These are phyloP conservation scores for Athene cunicularia DNA, from an alignment of 2,113 vertebrate species.

Conservation along the genomic window DNA sequence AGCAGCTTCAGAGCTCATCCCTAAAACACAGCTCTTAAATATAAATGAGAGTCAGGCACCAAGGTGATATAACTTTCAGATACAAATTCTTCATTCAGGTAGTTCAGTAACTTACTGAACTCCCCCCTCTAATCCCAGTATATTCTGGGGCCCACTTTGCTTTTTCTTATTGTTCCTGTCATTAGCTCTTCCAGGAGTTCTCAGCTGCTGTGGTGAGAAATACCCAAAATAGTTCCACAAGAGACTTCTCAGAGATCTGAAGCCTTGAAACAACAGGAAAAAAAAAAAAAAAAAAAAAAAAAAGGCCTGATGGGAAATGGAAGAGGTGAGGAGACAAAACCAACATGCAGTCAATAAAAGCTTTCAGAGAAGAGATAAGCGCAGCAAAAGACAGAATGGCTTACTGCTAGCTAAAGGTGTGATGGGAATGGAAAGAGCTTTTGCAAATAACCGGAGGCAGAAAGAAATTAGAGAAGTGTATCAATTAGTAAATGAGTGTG, in stretches of 20 bases:
- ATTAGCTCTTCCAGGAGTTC: neutral
- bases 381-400: neutral
- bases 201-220: neutral
- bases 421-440: constrained; percentile 52
- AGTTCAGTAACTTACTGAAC: neutral
- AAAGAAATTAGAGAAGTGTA: constrained; percentile 41
- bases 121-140: neutral
- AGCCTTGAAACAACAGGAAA: neutral
- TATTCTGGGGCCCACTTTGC: neutral
- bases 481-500: constrained; percentile 47
- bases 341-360: constrained; percentile 51
- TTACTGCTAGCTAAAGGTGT: constrained; percentile 27
- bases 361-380: constrained; percentile 40
- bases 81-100: constrained; percentile 8
- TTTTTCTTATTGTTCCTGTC: neutral
- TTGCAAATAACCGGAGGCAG: constrained; percentile 35
- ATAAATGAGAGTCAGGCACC: neutral
- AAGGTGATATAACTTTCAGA: neutral
- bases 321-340: constrained; percentile 46
- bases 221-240: neutral
- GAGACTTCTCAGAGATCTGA: neutral
- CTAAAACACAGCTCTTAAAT: constrained; percentile 6
- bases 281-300: neutral
- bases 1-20: neutral
- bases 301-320: neutral